Base-by-base conservation (phyloP, 53 echinoderm and acorn worm genomes). In the Hippasteria phrygiana region DNA sequence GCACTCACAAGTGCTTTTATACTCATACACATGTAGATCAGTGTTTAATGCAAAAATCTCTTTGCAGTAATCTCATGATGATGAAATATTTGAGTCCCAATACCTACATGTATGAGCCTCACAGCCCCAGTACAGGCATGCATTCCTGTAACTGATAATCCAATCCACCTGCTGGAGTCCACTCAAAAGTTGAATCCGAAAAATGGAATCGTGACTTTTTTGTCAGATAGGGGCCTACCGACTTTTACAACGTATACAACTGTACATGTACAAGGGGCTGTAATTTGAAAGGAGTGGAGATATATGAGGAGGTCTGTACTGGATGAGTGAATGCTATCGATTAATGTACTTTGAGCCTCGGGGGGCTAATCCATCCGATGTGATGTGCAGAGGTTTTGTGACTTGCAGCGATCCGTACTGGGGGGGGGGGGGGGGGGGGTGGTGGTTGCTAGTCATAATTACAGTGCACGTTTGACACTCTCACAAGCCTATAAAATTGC, bases 401-500 rank as follows among this genome's bases (percentile, higher is more conserved):
- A n/a, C n/a, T n/a, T n/a, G n/a, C n/a, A 47, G 34, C 75, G 31
- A 46, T 31, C 4, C 12, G 20, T 17, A 54, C 3, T 22, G 20
- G 16, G 24, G 26, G 26, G 26, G n/a, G 14, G 54, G 76, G 17
- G 34, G 1, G 32, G 17, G 18, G 20, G 4, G 16, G 17, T 6
- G 9, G 34, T 0, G 36, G 31, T 0, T 20, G 24, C 9, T 43
- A 62, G 34, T 64, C 43, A n/a, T 65, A 32, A 81, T 65, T 81
- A 81, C 18, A 37, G 46, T 26, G 65, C 40, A 32, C 1, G 55
- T 81, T 43, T 81, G 75, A 75, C 75, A 75, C 48, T 75, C 50
- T 75, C 24, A 55, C 39, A 55, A 24, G 16, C 56, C 39, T 6
- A 55, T 77, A n/a, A n/a, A n/a, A 13, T 59, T 73, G 41, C 12